Conservation (phyloP, 2,888 invertebrate genomes). For the Thyatira batis region DNA sequence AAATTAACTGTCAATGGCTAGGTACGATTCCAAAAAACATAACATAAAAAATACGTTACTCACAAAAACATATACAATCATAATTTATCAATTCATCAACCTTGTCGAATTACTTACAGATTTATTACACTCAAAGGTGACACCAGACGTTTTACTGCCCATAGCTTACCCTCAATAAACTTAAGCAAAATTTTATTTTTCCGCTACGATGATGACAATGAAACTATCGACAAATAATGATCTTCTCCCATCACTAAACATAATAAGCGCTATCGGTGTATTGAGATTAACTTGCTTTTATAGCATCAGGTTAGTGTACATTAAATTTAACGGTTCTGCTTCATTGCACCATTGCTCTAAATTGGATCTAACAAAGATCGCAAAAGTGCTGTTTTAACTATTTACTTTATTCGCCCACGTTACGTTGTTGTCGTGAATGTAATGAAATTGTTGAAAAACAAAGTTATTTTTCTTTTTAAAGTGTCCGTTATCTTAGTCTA, state of each 20-base stretch:
- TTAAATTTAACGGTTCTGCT: slow-evolving; percentile 77
- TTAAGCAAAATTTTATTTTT: no score
- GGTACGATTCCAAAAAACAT: no score
- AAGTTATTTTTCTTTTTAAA: neutral
- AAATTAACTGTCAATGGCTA: no score
- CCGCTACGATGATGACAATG: no score
- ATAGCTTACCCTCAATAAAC: no score
- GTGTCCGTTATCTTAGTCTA: neutral
- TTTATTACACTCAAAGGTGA: no score
- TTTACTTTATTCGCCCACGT: slow-evolving; percentile 47
- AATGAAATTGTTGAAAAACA: neutral
- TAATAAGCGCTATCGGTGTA: slow-evolving; percentile 80
- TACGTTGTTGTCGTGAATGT: slow-evolving; percentile 34
- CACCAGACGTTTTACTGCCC: no score
- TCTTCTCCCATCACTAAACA: slow-evolving; percentile 50
- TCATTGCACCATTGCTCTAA: slow-evolving; percentile 69
- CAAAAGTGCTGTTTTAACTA: slow-evolving; percentile 55
- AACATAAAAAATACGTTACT: no score
- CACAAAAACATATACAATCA: no score
- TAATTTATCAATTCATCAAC: no score
- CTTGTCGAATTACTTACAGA: no score
- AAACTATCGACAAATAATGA: slow-evolving; percentile 15
- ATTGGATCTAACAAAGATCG: slow-evolving; percentile 72
- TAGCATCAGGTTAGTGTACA: slow-evolving; percentile 76
- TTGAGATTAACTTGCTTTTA: slow-evolving; percentile 81